Conservation (phyloP, 2,888 invertebrate species). For the Gastrophysa polygoni region DNA sequence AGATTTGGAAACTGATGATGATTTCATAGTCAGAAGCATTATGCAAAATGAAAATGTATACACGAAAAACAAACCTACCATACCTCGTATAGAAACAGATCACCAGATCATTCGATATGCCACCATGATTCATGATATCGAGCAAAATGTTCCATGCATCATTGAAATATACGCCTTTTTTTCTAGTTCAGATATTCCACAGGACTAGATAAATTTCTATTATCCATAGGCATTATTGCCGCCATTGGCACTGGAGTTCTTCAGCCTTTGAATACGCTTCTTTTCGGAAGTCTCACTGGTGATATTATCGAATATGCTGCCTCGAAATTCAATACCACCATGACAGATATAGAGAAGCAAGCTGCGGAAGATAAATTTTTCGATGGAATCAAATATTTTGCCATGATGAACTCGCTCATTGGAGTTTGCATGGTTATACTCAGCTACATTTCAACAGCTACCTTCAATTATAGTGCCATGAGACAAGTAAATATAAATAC, state of each 20-base stretch:
- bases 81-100: no score
- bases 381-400: constrained; percentile 63
- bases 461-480: constrained; percentile 74
- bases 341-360: constrained; percentile 40
- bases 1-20: no score
- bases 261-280: constrained; percentile 70
- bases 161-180: no score
- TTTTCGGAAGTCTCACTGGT: constrained; percentile 70
- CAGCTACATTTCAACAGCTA: constrained; percentile 69
- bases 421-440: constrained; percentile 66
- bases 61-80: no score
- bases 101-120: no score
- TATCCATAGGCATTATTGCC: constrained; percentile 64
- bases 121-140: no score
- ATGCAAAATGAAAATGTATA: no score
- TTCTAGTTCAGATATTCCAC: constrained; percentile 73
- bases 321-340: constrained; percentile 9
- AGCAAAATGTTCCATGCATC: no score
- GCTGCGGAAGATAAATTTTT: constrained; percentile 58
- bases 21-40: no score
- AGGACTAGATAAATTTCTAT: constrained; percentile 63
- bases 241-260: constrained; percentile 67
- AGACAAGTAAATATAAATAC: constrained; percentile 63
- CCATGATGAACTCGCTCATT: constrained; percentile 66
- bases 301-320: constrained; percentile 61